A percentile compares a stretch with the other conserved stretches of the same genome.
Evolutionary conservation across 2,888 invertebrate genomes (phyloP).

Genomic region (Ectropis crepuscularia): DNA sequence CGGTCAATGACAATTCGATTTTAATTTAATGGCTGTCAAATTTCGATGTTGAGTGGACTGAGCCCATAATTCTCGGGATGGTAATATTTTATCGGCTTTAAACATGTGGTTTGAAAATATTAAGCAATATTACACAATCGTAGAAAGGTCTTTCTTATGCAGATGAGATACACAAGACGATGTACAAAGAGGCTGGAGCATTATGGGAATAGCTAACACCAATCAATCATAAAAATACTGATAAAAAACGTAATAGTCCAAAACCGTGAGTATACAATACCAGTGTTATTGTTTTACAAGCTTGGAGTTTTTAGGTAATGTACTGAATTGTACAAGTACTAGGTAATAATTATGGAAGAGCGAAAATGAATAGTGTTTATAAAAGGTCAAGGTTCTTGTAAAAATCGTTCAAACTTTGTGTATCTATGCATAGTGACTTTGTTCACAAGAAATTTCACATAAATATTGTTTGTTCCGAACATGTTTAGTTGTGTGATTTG

Average conservation of each 20-base stretch:
- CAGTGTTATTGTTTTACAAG: no score
- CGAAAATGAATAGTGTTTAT: no score
- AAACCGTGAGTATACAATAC: no score
- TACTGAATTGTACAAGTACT: no score
- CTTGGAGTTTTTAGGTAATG: no score
- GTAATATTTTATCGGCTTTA: constrained; percentile 49
- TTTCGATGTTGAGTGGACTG: constrained; percentile 53
- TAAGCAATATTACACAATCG: constrained; percentile 40
- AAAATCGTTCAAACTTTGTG: no score
- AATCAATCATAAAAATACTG: background rate
- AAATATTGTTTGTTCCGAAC: no score
- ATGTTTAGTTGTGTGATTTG: no score
- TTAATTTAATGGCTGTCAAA: constrained; percentile 75
- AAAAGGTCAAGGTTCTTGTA: no score
- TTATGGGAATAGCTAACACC: constrained; percentile 13
- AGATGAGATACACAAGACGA: constrained; percentile 27
- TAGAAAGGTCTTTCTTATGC: constrained; percentile 38
- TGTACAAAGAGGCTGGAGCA: constrained; percentile 28
- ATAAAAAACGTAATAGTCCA: background rate
- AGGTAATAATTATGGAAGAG: no score
- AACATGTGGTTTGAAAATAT: constrained; percentile 43
- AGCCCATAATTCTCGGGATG: constrained; percentile 48
- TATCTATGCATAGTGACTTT: no score
- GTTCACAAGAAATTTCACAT: no score
- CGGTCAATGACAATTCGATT: constrained; percentile 66